Percentiles rank a stretch among this genome's conserved stretches.
Evolutionary conservation across 1,140 invertebrate genomes (phyloP).

Genomic region (Amyelois transitella): DNA sequence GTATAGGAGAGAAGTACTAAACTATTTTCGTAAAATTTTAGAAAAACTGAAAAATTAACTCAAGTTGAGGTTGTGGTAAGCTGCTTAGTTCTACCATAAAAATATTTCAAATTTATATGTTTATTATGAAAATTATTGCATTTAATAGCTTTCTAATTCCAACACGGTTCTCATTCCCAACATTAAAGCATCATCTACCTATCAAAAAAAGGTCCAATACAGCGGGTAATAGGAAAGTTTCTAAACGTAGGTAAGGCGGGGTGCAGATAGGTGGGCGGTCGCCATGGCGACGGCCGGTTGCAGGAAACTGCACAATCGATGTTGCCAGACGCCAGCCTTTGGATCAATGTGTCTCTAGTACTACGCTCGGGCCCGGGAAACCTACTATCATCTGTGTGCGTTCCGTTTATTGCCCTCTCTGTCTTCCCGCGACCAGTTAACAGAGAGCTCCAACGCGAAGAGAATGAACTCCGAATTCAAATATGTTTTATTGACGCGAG

Average conservation of each 20-base stretch:
- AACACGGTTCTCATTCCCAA: slow-evolving; percentile 7
- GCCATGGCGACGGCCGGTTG: slow-evolving; percentile 57
- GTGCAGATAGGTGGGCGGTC: slow-evolving; percentile 55
- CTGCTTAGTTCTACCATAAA: too few species aligned
- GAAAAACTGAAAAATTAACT: too few species aligned
- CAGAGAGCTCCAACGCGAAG: slow-evolving; percentile 30
- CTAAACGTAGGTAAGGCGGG: slow-evolving; percentile 29
- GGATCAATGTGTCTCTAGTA: slow-evolving; percentile 74
- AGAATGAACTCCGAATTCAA: slow-evolving; percentile 2
- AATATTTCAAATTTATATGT: slow-evolving; percentile 3
- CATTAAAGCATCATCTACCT: neutral
- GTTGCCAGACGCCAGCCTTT: slow-evolving; percentile 65
- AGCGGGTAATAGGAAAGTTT: slow-evolving; percentile 38
- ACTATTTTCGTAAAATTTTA: too few species aligned
- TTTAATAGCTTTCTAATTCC: neutral
- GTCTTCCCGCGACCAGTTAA: slow-evolving; percentile 27
- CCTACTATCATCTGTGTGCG: slow-evolving; percentile 41
- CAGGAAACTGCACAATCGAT: slow-evolving; percentile 73
- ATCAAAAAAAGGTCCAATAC: slow-evolving; percentile 59
- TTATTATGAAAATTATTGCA: slow-evolving; percentile 4
- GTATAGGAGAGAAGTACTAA: too few species aligned
- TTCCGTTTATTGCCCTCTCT: slow-evolving; percentile 21
- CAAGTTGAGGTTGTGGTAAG: too few species aligned
- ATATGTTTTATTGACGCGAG: neutral
- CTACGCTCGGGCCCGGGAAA: slow-evolving; percentile 66